Conservation (phyloP, 2,888 invertebrate genomes). For the Leptinotarsa juncta region DNA sequence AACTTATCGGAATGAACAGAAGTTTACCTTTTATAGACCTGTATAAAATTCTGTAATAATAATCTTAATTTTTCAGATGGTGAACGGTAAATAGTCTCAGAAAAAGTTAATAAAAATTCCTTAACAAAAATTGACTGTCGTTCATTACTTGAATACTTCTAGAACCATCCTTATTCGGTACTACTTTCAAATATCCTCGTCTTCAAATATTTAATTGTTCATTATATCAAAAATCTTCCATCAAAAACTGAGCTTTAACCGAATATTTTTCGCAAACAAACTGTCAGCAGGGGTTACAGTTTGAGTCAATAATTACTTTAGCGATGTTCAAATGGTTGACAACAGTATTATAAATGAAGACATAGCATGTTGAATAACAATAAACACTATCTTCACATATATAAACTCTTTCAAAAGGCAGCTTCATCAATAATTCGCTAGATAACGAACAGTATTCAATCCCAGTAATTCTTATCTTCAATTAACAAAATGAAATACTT, state of each 20-base stretch:
- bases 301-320: slow-evolving; percentile 21
- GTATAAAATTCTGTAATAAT: no score
- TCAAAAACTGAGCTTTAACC: background rate
- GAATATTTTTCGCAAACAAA: slow-evolving; percentile 4
- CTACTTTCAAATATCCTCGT: no score
- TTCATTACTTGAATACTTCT: background rate
- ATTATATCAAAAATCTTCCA: background rate
- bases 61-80: no score
- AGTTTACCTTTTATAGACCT: no score
- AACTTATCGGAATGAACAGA: no score
- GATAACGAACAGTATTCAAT: background rate
- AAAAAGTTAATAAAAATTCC: background rate
- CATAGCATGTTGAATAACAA: slow-evolving; percentile 3
- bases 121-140: background rate
- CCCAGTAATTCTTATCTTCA: background rate
- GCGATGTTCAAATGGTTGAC: background rate
- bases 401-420: slow-evolving; percentile 6
- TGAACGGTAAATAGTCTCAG: no score
- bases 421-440: background rate
- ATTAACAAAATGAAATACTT: slow-evolving; percentile 7
- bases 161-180: no score
- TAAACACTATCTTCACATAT: slow-evolving; percentile 13
- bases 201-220: no score
- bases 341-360: slow-evolving; percentile 9
- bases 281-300: slow-evolving; percentile 20